phyloP scores from a whole-genome alignment of 2,113 vertebrate species.

The Lynx canadensis region DNA sequence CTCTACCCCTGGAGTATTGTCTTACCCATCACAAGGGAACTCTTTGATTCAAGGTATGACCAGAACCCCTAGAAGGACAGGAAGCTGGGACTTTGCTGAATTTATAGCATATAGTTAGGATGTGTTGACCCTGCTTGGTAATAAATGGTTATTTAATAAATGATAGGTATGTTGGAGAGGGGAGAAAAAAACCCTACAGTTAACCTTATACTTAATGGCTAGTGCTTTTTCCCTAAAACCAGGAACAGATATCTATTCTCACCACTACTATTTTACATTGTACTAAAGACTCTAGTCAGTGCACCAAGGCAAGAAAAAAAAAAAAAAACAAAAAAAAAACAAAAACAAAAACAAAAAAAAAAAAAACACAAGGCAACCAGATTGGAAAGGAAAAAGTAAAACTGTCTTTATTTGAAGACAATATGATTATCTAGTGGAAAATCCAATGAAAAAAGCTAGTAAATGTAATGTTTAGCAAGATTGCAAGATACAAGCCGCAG shows the following conservation, averaged over 20 bases:
- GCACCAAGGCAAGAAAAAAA: not conserved
- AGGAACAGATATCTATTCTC: not conserved
- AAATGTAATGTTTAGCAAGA: not conserved
- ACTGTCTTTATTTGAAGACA: not conserved
- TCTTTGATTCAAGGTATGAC: not conserved
- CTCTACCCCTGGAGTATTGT: not conserved
- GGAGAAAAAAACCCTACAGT: not conserved
- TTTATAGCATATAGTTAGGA: not conserved
- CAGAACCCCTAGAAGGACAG: not conserved
- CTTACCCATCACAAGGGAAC: not conserved
- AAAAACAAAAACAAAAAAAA: not conserved
- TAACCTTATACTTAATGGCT: not conserved
- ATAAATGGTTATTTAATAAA: constrained; percentile 1
- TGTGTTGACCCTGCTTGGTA: not conserved
- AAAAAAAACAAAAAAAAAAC: not conserved
- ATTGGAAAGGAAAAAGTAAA: not conserved
- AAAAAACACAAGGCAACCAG: not conserved
- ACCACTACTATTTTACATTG: not conserved
- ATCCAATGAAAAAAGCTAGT: not conserved
- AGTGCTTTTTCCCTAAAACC: not conserved
- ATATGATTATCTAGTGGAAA: not conserved
- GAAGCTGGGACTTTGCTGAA: not conserved
- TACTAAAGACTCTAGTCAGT: not conserved
- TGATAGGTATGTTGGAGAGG: not conserved
- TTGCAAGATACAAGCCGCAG: not conserved